These are phyloP conservation scores for Lordiphosa collinella DNA, from an alignment of 1,140 invertebrate species.

Conservation along the genomic window DNA sequence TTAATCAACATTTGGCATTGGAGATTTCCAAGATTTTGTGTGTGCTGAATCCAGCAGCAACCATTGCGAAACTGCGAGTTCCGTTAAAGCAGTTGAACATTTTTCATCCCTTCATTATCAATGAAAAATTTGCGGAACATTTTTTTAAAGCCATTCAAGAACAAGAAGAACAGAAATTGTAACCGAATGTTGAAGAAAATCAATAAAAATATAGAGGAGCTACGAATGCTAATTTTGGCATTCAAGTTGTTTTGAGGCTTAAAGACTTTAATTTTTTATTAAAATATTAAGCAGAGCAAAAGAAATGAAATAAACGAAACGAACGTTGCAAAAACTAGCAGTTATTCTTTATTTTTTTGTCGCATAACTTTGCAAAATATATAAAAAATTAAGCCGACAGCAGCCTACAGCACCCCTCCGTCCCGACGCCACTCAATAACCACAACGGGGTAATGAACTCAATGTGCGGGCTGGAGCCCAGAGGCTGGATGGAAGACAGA, in stretches of 20 bases:
- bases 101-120: too few species aligned
- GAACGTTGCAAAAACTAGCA: not conserved
- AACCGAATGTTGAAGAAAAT: conserved; percentile 46
- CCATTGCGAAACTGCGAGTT: too few species aligned
- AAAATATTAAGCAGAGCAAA: conserved; percentile 8
- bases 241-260: conserved; percentile 45
- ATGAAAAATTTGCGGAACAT: not conserved
- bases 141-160: too few species aligned
- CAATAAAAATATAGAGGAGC: conserved; percentile 35
- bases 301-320: conserved; percentile 15
- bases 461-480: conserved; percentile 30
- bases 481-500: conserved; percentile 15
- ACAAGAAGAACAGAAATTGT: conserved; percentile 6
- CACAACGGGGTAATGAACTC: conserved; percentile 63
- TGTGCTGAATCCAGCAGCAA: too few species aligned
- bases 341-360: conserved; percentile 12
- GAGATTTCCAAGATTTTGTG: too few species aligned
- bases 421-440: conserved; percentile 15
- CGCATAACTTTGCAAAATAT: conserved; percentile 13
- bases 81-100: too few species aligned
- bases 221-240: conserved; percentile 26
- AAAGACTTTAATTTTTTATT: conserved; percentile 1
- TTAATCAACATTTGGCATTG: too few species aligned
- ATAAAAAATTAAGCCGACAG: conserved; percentile 10
- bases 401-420: conserved; percentile 3